Base-by-base conservation (phyloP, 2,113 vertebrate species). In the Xiphophorus couchianus region DNA sequence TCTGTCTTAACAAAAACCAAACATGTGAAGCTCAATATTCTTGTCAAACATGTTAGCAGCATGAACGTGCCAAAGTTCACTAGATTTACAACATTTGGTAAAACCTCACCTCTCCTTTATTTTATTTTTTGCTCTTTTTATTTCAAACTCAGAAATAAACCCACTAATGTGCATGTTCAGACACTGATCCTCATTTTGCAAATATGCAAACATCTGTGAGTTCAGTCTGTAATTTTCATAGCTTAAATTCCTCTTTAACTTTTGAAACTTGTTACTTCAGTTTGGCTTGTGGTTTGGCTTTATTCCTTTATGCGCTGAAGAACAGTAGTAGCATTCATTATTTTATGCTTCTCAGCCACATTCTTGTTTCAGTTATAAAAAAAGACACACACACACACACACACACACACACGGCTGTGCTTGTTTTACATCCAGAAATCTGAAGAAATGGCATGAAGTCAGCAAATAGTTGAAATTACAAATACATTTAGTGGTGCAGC, bases 241-340 rank as follows among this genome's bases (percentile, higher is more conserved):
- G 76, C 66, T 44, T 85, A 64, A 85, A 61, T 80, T 75, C 73
- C 39, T 37, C 35, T 37, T 37, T 13, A 5, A 30, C 64, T 78
- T 81, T 80, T 69, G 14, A 42, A 71, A 72, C 74, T 74, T 79
- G 60, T 51, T 62, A 63, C 39, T 61, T 37, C 69, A 64, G 62
- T 83, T 73, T 85, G 80, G 64, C 77, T 63, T 80, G 77, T 22
- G 73, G 77, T 29, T 81, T 39, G 25, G 25, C 76, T 73, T 78
- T 54, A 44, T 68, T 60, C 62, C 61, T 66, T 37, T 30, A 27
- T 80, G 17, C 3, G 25, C 11, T 27, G 68, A 70, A 39, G 37
- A 62, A 76, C 77, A 85, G 51, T 28, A 65, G 44, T 30, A 83
- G 66, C 82, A 76, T 76, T 77, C 69, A 85, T 60, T 30, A 31